Evolutionary conservation across 2,113 vertebrate genomes (phyloP), one percentile per base, ranked within the genome.

Genomic region (Xiphorhynchus elegans): DNA sequence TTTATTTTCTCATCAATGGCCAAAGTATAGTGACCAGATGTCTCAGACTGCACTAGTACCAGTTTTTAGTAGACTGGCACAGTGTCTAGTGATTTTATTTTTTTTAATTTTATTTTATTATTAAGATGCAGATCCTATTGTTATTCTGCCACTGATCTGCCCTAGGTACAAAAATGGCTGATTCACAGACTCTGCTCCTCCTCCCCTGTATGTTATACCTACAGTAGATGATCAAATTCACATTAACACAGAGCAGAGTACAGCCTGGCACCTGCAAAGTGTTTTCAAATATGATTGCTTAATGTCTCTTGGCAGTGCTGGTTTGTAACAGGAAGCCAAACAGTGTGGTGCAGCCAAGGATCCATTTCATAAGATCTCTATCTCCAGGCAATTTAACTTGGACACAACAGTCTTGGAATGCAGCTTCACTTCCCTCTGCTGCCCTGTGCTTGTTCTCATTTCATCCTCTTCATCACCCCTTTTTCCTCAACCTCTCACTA

Each of bases 271-370:
- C 81, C 95, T 97, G 94, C 84, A 96, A 88, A 95, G 53, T 44
- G 59, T 87, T 93, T 96, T 98, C 95, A 95, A 96, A 97, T 95
- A 87, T 90, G 87, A 87, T 96, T 96, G 95, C 58, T 96, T 97
- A 97, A 97, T 91, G 81, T 90, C 81, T 96, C 88, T 94, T 97
- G 94, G 95, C 95, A 90, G 25, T 72, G 89, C 64, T 92, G 88
- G 39, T 52, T 69, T 80, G 66, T 67, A 84, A 84, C 29, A 91
- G 74, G 90, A 91, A 95, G 83, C 95, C 93, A 97, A 96, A 77
- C 16, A 70, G 81, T 53, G 42, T 63, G 42, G 39, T 55, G 23
- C 74, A 97, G 92, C 96, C 94, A 97, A 95, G 49, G 79, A 93
- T 87, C 33, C 62, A 42, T 89, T 95, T 50, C 39, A 72, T 66